phyloP scores from a whole-genome alignment of 1,140 invertebrate species.

The Dysdera silvatica region DNA sequence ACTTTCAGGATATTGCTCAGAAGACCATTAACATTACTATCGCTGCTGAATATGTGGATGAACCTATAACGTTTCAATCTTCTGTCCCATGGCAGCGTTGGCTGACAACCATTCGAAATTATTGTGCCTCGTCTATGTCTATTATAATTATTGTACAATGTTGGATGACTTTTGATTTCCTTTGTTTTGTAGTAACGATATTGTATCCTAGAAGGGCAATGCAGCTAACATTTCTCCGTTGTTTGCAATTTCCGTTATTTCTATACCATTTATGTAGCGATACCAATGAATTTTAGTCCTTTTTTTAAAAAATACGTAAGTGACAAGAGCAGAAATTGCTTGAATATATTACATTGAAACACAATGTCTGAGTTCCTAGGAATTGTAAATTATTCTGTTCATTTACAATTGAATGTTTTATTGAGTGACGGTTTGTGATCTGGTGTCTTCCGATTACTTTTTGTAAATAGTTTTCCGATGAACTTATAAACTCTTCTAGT shows the following conservation, averaged over 20 bases:
- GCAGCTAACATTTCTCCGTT: slow-evolving; percentile 4
- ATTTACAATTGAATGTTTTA: too few relatives aligned
- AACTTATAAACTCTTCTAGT: neutral
- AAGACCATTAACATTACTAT: too few relatives aligned
- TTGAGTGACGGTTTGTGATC: neutral
- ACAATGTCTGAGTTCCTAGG: too few relatives aligned
- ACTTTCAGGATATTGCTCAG: too few relatives aligned
- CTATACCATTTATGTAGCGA: slow-evolving; percentile 22
- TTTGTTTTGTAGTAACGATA: slow-evolving; percentile 18
- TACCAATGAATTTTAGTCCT: neutral
- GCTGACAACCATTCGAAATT: slow-evolving; percentile 20
- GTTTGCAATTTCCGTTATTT: slow-evolving; percentile 3
- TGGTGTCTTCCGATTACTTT: neutral
- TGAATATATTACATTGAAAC: neutral
- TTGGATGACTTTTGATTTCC: neutral
- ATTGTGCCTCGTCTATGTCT: slow-evolving; percentile 5
- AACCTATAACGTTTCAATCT: neutral
- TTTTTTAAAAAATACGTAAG: neutral
- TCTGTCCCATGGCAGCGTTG: slow-evolving; percentile 26
- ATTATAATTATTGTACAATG: slow-evolving; percentile 16
- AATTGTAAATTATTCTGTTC: too few relatives aligned
- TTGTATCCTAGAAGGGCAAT: slow-evolving; percentile 14
- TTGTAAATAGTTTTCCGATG: neutral
- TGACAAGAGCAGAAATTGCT: neutral
- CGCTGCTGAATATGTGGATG: neutral